These are phyloP conservation scores for Dynastes tityus DNA, from an alignment of 2,888 invertebrate species.

Conservation along the genomic window DNA sequence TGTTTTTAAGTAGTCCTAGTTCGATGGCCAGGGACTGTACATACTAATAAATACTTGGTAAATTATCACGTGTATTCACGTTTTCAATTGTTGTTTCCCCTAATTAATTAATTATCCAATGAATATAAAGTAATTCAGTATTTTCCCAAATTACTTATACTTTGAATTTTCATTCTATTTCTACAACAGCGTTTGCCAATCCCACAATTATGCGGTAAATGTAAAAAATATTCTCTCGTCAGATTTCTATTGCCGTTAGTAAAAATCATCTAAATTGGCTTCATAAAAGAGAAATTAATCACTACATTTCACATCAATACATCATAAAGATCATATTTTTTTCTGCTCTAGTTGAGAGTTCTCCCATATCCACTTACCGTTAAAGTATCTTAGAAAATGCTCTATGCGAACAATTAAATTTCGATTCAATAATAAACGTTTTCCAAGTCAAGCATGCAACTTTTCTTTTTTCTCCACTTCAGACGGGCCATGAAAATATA, in stretches of 20 bases:
- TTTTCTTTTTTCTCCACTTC: constrained; percentile 22
- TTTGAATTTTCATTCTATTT: too few species aligned
- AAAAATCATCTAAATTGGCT: not conserved
- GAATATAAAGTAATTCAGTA: too few species aligned
- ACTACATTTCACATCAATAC: not conserved
- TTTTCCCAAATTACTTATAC: too few species aligned
- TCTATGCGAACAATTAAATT: constrained; percentile 24
- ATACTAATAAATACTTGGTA: too few species aligned
- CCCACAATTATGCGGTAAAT: too few species aligned
- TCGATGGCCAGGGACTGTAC: too few species aligned
- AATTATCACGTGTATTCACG: too few species aligned
- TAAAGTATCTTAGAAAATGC: constrained; percentile 23
- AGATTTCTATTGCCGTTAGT: not conserved
- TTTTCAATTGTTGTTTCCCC: too few species aligned
- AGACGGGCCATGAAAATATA: constrained; percentile 29
- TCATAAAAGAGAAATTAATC: constrained; percentile 10
- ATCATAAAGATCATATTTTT: constrained; percentile 5
- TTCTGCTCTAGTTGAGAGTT: constrained; percentile 1
- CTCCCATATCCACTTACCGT: constrained; percentile 6
- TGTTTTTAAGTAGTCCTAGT: too few species aligned
- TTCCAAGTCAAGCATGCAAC: constrained; percentile 31
- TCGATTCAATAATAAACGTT: constrained; percentile 29
- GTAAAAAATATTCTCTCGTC: not conserved
- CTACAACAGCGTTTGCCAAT: too few species aligned
- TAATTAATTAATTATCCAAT: too few species aligned